Evolutionary conservation across 1,140 invertebrate species (phyloP).

Genomic region (Globodera rostochiensis): DNA sequence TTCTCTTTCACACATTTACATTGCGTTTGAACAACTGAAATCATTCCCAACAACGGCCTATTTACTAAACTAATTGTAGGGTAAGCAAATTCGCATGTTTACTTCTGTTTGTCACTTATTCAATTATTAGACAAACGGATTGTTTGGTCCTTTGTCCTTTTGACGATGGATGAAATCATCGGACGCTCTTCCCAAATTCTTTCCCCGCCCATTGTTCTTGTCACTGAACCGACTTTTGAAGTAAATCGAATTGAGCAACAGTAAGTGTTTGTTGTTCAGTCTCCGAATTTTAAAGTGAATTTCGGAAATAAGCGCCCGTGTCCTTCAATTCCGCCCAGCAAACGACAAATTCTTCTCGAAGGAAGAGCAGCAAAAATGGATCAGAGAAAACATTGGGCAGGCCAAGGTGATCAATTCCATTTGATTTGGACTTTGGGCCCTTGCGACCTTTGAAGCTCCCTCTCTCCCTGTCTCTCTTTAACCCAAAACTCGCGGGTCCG

Average conservation of each 20-base stretch:
- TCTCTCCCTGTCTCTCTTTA: too few relatives aligned
- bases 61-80: too few relatives aligned
- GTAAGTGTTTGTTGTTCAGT: neutral
- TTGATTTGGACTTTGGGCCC: neutral
- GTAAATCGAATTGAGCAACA: neutral
- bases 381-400: constrained; percentile 28
- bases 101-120: too few relatives aligned
- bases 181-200: neutral
- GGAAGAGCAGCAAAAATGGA: constrained; percentile 15
- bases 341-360: constrained; percentile 17
- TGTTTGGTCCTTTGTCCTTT: neutral
- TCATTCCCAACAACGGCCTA: too few relatives aligned
- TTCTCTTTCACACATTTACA: too few relatives aligned
- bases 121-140: too few relatives aligned
- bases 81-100: too few relatives aligned
- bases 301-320: constrained; percentile 4
- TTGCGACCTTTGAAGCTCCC: too few relatives aligned
- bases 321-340: constrained; percentile 2
- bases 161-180: too few relatives aligned
- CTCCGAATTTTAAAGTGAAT: neutral
- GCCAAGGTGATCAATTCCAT: constrained; percentile 13
- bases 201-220: neutral
- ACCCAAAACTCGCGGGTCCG: too few relatives aligned
- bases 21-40: too few relatives aligned
- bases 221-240: constrained; percentile 9